Evolutionary conservation across 1,140 invertebrate species (phyloP), one percentile per base, ranked within the genome.

Genomic region (Drosophila biarmipes): DNA sequence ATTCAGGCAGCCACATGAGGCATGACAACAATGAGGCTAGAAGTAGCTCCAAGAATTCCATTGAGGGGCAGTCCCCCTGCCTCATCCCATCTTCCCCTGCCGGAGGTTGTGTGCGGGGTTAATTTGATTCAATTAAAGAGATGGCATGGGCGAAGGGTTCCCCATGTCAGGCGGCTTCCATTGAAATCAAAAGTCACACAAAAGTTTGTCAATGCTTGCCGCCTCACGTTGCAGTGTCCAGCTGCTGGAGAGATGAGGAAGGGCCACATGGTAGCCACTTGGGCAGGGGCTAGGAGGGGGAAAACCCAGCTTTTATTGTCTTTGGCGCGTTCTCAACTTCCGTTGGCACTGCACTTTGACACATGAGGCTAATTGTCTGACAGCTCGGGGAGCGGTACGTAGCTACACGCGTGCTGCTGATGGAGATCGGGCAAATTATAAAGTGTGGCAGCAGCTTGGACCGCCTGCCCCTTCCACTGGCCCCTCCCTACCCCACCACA

Each of bases 41-140:
- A 71, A 69, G 52, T 46, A 34, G 34, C 57, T 42, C 35, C 49
- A 66, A 66, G 62, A 66, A 66, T 66, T 59, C 29, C 59, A 31
- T 31, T 40, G 62, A n/a, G 43, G 62, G 43, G 43, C n/a, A 38
- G 12, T 46, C 24, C 45, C 40, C 35, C 1, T 27, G 6, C n/a
- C 4, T 14, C 1, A 24, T 4, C 11, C 42, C 19, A 12, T 27
- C 27, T 15, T 5, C 11, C 6, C 12, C 8, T 43, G 27, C 5
- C 27, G 62, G 68, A 49, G 56, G 67, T 69, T 78, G 55, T 69
- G 42, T 21, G 29, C 56, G 64, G 78, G 82, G 75, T 87, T 89
- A 89, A 87, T 89, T 84, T 68, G 72, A 89, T 87, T 87, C 79
- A 87, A 87, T 87, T 87, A 89, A 87, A 67, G 64, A 72, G 66